Evolutionary conservation across 2,888 invertebrate species (phyloP), one percentile per base, ranked within the genome.

Genomic region (Temnothorax ravouxi): DNA sequence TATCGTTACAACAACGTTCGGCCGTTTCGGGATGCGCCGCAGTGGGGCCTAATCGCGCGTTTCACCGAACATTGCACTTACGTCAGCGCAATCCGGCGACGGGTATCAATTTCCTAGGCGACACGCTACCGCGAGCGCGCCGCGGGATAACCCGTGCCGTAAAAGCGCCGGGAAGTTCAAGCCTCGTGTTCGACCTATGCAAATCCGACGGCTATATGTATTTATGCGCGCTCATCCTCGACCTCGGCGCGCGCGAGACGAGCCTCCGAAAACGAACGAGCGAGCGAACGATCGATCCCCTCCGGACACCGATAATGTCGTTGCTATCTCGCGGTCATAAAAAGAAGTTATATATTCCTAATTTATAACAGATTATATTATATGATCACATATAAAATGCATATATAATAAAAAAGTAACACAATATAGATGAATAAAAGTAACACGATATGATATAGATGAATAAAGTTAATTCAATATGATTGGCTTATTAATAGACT

Each of bases 161-260:
- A 86, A 86, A 86, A 85, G 84, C 87, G 86, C 62, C 83, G 79
- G 67, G 83, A 52, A 76, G 88, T 89, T 91, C 89, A 87, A 34
- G 81, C 75, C 88, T 92, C 92, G 91, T 91, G 92, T 87, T 77
- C 92, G 90, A 93, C 90, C 92, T 92, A 92, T 92, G 92, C 89
- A 91, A 91, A 92, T 92, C 87, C 41, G 8, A 71, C 47, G 59
- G 18, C 29, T 38, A 76, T 77, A 71, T 84, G 69, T 72, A 75
- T 66, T 80, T 83, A 74, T 72, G 74, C 72, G 64, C 84, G 77
- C 44, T 86, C 85, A 61, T 89, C 84, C 77, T 80, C 69, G 69
- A 74, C 59, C 84, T 86, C 62, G 80, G 50, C 80, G 54, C 80
- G 83, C 80, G 59, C 76, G 66, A 71, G 66, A 69, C 75, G 54